Percentiles rank a stretch among this genome's conserved stretches.
These are phyloP conservation scores for Poecilia velifera DNA, from an alignment of 2,797 vertebrate species.

Conservation along the genomic window DNA sequence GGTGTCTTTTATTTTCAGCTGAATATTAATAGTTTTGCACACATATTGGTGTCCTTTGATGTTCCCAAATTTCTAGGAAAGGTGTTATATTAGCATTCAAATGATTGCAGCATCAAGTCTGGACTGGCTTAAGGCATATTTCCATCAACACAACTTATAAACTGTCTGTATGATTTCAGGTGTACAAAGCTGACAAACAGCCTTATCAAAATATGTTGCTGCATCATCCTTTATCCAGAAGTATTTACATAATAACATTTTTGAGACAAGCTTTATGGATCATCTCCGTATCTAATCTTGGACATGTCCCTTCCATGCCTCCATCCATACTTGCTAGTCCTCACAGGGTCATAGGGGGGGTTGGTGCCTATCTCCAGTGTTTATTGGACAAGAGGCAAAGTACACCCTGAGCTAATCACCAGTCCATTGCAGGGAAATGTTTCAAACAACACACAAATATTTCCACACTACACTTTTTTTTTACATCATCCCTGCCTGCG, in stretches of 20 bases:
- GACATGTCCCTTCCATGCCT: neutral
- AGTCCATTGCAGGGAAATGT: neutral
- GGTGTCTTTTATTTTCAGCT: neutral
- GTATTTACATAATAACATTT: neutral
- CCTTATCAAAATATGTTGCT: no score
- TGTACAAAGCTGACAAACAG: neutral
- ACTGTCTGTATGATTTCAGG: neutral
- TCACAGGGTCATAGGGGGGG: neutral
- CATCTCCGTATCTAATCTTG: neutral
- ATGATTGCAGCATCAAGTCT: neutral
- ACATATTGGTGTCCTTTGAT: neutral
- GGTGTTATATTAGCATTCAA: neutral
- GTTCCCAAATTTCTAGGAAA: neutral
- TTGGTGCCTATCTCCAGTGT: neutral
- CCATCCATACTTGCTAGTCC: neutral
- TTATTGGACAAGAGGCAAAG: neutral
- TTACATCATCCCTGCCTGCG: neutral
- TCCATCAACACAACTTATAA: neutral
- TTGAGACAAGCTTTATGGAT: neutral
- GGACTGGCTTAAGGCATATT: neutral
- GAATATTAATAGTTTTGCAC: neutral
- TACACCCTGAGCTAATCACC: neutral
- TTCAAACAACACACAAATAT: neutral
- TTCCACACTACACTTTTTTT: neutral
- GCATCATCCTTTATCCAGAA: neutral